These are phyloP conservation scores for Oncopodura yosiiana DNA, from an alignment of 1,140 invertebrate genomes.

Conservation along the genomic window DNA sequence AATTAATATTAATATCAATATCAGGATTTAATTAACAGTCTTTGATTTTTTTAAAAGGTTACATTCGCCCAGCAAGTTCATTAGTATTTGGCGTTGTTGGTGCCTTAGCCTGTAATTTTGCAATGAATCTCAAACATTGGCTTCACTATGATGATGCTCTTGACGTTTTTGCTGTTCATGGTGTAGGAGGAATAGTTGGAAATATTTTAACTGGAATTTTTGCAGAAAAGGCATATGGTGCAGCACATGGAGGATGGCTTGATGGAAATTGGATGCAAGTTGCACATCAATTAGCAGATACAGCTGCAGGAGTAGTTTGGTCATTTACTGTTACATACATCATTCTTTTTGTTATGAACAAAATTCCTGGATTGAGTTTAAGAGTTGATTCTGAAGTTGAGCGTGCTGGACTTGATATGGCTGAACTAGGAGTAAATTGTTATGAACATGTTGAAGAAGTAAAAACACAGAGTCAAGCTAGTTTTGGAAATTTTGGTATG, in stretches of 20 bases:
- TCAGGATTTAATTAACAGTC: neutral
- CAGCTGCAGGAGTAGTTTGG: slow-evolving; percentile 25
- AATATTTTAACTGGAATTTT: slow-evolving; percentile 30
- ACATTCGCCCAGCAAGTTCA: slow-evolving; percentile 16
- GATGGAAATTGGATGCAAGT: slow-evolving; percentile 35
- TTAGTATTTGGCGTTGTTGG: slow-evolving; percentile 31
- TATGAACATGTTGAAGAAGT: slow-evolving; percentile 32
- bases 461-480: no score
- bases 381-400: slow-evolving; percentile 20
- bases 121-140: slow-evolving; percentile 27
- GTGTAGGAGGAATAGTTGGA: slow-evolving; percentile 32
- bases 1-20: neutral
- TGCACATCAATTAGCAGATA: slow-evolving; percentile 26
- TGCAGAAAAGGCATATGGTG: slow-evolving; percentile 24
- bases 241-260: slow-evolving; percentile 24
- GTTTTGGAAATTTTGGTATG: no score
- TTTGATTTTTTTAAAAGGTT: slow-evolving; percentile 9
- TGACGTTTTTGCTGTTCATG: slow-evolving; percentile 34
- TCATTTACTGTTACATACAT: slow-evolving; percentile 26
- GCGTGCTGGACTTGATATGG: slow-evolving; percentile 22
- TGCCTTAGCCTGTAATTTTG: slow-evolving; percentile 28
- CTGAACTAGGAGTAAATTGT: slow-evolving; percentile 26
- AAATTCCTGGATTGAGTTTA: slow-evolving; percentile 30
- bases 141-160: slow-evolving; percentile 33
- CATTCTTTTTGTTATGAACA: slow-evolving; percentile 32